Percentiles rank a stretch among this genome's conserved stretches.
Evolutionary conservation across 2,797 vertebrate genomes (phyloP).

Genomic region (Picus viridis): DNA sequence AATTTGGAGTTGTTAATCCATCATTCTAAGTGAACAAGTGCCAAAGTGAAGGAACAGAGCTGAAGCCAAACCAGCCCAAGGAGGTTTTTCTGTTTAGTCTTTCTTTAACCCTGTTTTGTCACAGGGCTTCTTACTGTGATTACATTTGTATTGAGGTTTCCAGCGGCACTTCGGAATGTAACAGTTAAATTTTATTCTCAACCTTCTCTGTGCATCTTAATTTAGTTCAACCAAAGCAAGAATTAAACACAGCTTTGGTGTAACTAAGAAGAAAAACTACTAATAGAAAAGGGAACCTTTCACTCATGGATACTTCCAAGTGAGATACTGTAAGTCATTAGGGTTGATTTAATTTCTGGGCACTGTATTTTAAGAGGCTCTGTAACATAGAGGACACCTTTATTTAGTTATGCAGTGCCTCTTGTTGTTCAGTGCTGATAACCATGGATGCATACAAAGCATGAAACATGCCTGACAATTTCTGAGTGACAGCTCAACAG

Average conservation of each 20-base stretch:
- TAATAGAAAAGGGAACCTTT: not conserved
- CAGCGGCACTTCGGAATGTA: conserved; percentile 34
- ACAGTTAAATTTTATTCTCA: not conserved
- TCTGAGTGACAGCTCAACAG: not conserved
- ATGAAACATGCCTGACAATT: not conserved
- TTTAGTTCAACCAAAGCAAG: not conserved
- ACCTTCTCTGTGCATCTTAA: not conserved
- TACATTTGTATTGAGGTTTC: conserved; percentile 67
- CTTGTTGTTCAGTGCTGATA: not conserved
- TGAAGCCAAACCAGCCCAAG: conserved; percentile 52
- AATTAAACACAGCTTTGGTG: conserved; percentile 12
- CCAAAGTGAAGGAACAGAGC: conserved; percentile 48
- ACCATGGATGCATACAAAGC: not conserved
- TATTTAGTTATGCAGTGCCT: not conserved
- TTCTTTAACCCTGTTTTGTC: conserved; percentile 65
- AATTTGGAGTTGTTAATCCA: conserved; percentile 72
- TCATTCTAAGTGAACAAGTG: conserved; percentile 62
- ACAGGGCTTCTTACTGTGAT: conserved; percentile 60
- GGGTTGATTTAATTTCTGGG: not conserved
- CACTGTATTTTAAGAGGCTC: not conserved
- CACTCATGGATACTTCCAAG: not conserved
- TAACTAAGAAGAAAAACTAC: conserved; percentile 6
- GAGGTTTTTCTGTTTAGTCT: conserved; percentile 70
- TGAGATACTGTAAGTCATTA: not conserved
- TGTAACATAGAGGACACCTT: not conserved